A percentile compares a stretch with the other conserved stretches of the same genome.
phyloP scores from a whole-genome alignment of 2,113 vertebrate genomes.

The Noturus placidus region DNA sequence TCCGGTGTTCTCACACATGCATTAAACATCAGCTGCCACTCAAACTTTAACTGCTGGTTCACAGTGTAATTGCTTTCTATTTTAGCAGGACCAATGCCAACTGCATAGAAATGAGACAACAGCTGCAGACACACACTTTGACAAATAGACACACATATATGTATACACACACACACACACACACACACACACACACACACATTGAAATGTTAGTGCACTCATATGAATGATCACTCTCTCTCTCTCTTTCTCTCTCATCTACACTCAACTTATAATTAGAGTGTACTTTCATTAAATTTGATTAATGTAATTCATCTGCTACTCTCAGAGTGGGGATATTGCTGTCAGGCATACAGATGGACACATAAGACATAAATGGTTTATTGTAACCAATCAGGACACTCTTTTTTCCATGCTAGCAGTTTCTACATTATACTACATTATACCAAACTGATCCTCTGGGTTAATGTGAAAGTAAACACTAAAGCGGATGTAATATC shows the following conservation, averaged over 20 bases:
- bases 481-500: background rate
- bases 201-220: background rate
- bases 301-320: constrained; percentile 51
- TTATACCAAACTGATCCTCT: background rate
- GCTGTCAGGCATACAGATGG: constrained; percentile 27
- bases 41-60: constrained; percentile 58
- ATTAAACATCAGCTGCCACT: constrained; percentile 59
- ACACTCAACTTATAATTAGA: constrained; percentile 45
- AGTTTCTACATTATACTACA: background rate
- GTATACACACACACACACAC: constrained; percentile 14
- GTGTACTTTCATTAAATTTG: constrained; percentile 50
- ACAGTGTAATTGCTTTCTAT: constrained; percentile 56
- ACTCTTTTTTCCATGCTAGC: constrained; percentile 9
- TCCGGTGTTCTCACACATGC: constrained; percentile 45
- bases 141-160: constrained; percentile 35
- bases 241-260: constrained; percentile 20
- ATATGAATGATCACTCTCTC: background rate
- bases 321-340: constrained; percentile 15
- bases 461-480: background rate
- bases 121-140: constrained; percentile 37
- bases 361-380: constrained; percentile 31
- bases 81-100: constrained; percentile 50
- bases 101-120: constrained; percentile 54
- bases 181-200: constrained; percentile 21
- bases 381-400: constrained; percentile 29